A percentile compares a stretch with the other conserved stretches of the same genome.
Evolutionary conservation across 2,113 vertebrate species (phyloP).

Genomic region (Ochotona curzoniae): DNA sequence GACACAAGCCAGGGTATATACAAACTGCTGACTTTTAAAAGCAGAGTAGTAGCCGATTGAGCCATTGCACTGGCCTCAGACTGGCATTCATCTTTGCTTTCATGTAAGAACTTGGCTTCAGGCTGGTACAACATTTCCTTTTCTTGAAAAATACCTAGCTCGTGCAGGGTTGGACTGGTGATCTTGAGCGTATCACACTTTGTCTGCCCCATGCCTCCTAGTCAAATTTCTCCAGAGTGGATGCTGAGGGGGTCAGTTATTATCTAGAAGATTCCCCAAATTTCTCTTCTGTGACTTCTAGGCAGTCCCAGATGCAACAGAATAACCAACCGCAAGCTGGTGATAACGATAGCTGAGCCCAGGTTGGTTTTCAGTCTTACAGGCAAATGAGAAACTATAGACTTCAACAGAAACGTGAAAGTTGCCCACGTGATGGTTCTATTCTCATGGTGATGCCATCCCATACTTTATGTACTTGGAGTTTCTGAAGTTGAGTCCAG

Average conservation of each 20-base stretch:
- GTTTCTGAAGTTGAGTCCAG: background rate
- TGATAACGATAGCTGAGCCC: background rate
- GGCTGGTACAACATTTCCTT: background rate
- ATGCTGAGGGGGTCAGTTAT: background rate
- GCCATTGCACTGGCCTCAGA: no score
- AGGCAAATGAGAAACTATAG: background rate
- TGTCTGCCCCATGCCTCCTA: background rate
- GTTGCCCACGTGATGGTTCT: background rate
- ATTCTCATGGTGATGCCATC: fast-evolving
- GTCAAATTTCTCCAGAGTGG: background rate
- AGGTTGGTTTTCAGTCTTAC: fast-evolving
- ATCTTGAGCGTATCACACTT: background rate
- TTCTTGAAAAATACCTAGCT: background rate
- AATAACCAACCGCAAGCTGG: no score
- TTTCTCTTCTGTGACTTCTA: background rate
- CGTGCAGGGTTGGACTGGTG: background rate
- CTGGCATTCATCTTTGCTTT: no score
- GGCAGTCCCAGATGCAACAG: background rate
- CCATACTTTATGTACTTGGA: fast-evolving
- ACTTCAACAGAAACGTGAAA: fast-evolving
- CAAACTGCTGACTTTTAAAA: no score
- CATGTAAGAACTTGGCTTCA: background rate
- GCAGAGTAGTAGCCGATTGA: no score
- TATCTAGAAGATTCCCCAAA: background rate
- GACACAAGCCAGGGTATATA: no score